phyloP scores from a whole-genome alignment of 2,888 invertebrate genomes.

The Pherbina coryleti region DNA sequence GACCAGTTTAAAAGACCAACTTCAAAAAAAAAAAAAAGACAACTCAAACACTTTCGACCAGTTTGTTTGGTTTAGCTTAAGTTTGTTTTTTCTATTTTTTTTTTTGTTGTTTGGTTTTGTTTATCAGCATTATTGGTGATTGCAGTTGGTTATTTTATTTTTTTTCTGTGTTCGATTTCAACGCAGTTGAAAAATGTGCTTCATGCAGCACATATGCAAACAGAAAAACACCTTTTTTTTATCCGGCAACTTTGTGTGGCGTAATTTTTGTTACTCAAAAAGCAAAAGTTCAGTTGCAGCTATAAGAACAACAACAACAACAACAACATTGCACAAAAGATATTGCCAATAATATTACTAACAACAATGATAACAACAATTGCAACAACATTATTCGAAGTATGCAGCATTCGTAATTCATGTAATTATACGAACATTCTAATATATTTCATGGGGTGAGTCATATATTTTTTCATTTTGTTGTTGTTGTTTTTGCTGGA shows the following conservation, averaged over 20 bases:
- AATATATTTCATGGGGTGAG: not conserved
- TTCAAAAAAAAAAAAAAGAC: not conserved
- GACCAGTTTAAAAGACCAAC: constrained; percentile 9
- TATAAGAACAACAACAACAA: not conserved
- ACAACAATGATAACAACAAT: not conserved
- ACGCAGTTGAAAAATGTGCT: not conserved
- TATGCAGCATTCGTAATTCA: not conserved
- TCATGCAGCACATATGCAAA: not conserved
- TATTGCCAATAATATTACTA: not conserved
- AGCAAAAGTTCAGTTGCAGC: not conserved
- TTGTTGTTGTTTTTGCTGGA: no score
- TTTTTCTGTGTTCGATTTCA: no score
- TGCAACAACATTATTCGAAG: not conserved
- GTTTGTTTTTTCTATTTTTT: not conserved
- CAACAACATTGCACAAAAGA: not conserved
- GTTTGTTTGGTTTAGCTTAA: not conserved
- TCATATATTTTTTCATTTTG: not conserved
- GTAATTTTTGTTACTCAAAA: not conserved
- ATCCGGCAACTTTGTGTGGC: not conserved
- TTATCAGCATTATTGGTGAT: not conserved
- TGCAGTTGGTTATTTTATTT: not conserved
- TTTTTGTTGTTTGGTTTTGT: not conserved
- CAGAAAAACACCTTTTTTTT: constrained; percentile 9
- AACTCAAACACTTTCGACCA: constrained; percentile 11
- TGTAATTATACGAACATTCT: not conserved